Evolutionary conservation across 1,140 invertebrate species (phyloP).

Genomic region (Nomia melanderi): DNA sequence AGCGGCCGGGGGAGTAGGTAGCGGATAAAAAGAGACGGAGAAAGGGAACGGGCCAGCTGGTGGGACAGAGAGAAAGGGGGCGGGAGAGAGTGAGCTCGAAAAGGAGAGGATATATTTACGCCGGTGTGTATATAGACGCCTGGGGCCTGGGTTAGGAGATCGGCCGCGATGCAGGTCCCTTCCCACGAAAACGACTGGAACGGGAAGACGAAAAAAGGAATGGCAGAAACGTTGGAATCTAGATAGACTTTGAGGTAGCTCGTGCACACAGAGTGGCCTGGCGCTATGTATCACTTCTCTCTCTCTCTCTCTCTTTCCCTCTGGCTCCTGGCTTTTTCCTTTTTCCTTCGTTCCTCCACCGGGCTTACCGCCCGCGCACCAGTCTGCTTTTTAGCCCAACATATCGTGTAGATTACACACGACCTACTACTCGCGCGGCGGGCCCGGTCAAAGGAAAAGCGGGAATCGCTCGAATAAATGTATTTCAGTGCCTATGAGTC

Average conservation of each 20-base stretch:
- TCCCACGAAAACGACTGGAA: conserved; percentile 38
- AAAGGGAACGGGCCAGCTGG: too few relatives aligned
- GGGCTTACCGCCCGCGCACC: too few relatives aligned
- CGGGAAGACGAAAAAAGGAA: conserved; percentile 10
- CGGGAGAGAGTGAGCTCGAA: too few relatives aligned
- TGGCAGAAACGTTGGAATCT: conserved; percentile 44
- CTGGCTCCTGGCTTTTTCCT: not conserved
- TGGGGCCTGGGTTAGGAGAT: conserved; percentile 1
- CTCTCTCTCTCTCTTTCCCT: not conserved
- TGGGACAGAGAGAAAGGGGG: too few relatives aligned
- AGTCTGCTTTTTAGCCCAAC: conserved; percentile 34
- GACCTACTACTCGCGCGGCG: conserved; percentile 43
- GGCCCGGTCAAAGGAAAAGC: conserved; percentile 59
- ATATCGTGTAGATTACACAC: conserved; percentile 53
- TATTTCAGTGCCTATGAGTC: conserved; percentile 26
- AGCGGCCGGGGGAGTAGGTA: conserved; percentile 47
- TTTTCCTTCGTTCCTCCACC: too few relatives aligned
- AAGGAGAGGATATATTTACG: conserved; percentile 8
- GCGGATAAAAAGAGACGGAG: conserved; percentile 20
- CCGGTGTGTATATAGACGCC: not conserved
- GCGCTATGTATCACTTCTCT: conserved; percentile 18
- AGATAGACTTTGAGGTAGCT: conserved; percentile 50
- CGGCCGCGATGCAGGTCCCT: conserved; percentile 30
- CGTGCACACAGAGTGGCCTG: conserved; percentile 1
- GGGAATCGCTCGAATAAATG: conserved; percentile 54